phyloP scores from a whole-genome alignment of 2,113 vertebrate species.

The Zosterops japonicus region DNA sequence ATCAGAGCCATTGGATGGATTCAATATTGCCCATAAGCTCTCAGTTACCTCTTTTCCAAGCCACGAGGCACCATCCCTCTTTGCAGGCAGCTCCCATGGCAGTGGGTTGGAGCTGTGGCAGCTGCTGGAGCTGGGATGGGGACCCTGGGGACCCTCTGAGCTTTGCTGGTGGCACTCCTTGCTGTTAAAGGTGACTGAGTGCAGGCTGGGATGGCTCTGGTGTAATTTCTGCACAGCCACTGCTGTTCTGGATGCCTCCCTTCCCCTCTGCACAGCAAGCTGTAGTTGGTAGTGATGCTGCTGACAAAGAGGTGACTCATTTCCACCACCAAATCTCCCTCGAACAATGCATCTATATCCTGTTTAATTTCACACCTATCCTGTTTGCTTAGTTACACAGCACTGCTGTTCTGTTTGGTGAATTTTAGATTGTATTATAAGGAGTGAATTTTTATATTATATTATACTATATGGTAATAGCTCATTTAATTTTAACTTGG shows the following conservation, averaged over 20 bases:
- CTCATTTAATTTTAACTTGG: conserved; percentile 35
- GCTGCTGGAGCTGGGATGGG: neutral
- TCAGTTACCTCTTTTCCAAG: neutral
- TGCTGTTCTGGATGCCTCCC: neutral
- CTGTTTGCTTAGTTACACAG: conserved; percentile 38
- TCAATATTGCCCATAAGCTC: neutral
- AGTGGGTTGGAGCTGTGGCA: neutral
- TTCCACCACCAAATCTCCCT: conserved; percentile 7
- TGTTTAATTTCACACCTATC: conserved; percentile 61
- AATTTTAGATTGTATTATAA: neutral
- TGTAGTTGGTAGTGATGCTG: neutral
- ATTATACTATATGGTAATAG: neutral
- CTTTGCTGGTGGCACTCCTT: neutral
- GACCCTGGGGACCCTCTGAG: neutral
- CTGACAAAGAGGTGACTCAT: conserved; percentile 58
- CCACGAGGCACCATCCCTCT: fast-evolving
- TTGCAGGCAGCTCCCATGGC: neutral
- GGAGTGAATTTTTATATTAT: neutral
- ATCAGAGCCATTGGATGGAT: neutral
- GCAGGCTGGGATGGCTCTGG: neutral
- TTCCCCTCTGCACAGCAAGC: neutral
- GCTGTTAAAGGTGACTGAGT: neutral
- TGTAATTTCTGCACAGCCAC: neutral
- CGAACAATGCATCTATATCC: conserved; percentile 13
- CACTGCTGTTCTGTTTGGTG: neutral